phyloP scores from a whole-genome alignment of 2,113 vertebrate genomes.

The Colaptes auratus region DNA sequence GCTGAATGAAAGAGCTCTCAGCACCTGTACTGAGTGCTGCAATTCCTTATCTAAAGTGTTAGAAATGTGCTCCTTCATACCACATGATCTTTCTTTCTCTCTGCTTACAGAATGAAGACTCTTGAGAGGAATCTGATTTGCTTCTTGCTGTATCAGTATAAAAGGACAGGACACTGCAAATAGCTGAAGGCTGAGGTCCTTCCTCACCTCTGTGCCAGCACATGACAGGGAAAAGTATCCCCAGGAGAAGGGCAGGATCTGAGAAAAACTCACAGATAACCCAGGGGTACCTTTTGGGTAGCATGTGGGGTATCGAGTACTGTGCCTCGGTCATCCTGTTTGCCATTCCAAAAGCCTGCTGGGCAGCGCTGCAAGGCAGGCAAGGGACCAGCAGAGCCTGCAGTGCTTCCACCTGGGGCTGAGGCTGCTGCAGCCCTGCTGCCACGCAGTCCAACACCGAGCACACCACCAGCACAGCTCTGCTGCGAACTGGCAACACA shows the following conservation, averaged over 20 bases:
- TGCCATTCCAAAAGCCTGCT: neutral
- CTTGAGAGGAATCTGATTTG: neutral
- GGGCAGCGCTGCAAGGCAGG: neutral
- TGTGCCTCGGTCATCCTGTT: neutral
- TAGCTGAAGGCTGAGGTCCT: neutral
- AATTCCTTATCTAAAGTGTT: neutral
- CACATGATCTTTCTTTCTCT: neutral
- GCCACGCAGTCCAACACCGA: neutral
- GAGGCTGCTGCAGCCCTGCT: neutral
- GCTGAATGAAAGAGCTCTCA: neutral
- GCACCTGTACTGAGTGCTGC: neutral
- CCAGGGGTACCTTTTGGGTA: neutral
- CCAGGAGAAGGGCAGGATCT: neutral
- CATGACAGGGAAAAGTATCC: neutral
- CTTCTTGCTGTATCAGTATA: neutral
- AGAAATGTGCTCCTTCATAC: neutral
- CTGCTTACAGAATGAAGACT: neutral
- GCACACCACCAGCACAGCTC: neutral
- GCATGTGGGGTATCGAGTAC: neutral
- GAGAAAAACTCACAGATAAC: neutral
- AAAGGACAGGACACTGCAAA: neutral
- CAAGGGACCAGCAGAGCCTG: neutral
- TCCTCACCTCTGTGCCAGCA: neutral
- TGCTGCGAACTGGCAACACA: neutral
- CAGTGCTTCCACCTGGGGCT: neutral